Evolutionary conservation across 2,888 invertebrate species (phyloP).

Genomic region (Microdon myrmicae): DNA sequence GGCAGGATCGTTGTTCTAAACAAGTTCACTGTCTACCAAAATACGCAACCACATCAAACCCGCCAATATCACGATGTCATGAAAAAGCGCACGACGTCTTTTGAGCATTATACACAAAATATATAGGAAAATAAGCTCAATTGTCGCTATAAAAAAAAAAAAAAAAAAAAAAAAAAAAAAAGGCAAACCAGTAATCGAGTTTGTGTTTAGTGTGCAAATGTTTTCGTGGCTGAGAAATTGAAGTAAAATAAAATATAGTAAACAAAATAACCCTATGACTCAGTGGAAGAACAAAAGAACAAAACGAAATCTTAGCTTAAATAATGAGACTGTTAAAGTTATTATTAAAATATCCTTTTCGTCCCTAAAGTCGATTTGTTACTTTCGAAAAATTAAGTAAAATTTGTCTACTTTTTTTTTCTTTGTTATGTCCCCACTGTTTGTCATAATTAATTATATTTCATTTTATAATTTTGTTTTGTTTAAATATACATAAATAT

Average conservation of each 20-base stretch:
- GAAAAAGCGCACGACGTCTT: constrained; percentile 46
- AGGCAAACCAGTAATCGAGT: constrained; percentile 38
- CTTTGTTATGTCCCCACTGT: too few relatives aligned
- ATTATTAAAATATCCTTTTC: constrained; percentile 44
- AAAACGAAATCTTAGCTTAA: constrained; percentile 51
- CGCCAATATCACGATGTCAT: constrained; percentile 37
- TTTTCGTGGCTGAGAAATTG: too few relatives aligned
- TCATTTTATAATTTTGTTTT: constrained; percentile 23
- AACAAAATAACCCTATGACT: too few relatives aligned
- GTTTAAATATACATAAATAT: too few relatives aligned
- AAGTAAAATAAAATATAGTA: constrained; percentile 18
- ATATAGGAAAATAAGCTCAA: too few relatives aligned
- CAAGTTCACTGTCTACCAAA: constrained; percentile 27
- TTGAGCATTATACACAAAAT: constrained; percentile 49
- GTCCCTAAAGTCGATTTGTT: constrained; percentile 10
- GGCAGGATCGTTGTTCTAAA: constrained; percentile 23
- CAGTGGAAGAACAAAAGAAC: constrained; percentile 10
- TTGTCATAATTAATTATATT: too few relatives aligned
- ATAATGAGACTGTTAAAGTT: constrained; percentile 54
- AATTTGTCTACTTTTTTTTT: constrained; percentile 15
- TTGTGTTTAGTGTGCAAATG: constrained; percentile 45
- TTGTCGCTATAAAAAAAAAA: constrained; percentile 27
- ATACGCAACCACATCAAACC: constrained; percentile 33
- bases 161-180: too few relatives aligned
- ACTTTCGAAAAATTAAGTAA: constrained; percentile 18